These are phyloP conservation scores for Eupeodes luniger DNA, from an alignment of 2,888 invertebrate genomes.

Conservation along the genomic window DNA sequence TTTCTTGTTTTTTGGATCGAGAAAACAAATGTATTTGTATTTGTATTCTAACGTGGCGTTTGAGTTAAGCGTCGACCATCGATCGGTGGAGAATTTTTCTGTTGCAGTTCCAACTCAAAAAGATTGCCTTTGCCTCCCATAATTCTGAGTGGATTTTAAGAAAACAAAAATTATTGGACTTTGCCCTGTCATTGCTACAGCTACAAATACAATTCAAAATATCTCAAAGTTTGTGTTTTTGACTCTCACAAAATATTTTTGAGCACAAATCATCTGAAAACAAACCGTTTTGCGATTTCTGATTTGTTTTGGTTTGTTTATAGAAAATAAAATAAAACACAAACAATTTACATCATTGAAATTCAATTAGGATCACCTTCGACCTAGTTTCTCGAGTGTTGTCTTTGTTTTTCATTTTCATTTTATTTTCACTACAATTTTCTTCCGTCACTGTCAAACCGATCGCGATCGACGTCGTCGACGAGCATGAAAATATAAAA, in stretches of 20 bases:
- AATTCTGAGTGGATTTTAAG: conserved; percentile 50
- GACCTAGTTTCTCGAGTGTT: conserved; percentile 61
- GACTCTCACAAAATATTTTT: neutral
- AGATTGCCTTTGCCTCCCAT: neutral
- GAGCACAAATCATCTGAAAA: conserved; percentile 41
- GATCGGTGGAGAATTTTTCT: neutral
- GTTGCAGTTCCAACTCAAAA: conserved; percentile 2
- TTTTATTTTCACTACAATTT: conserved; percentile 28
- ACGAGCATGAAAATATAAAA: conserved; percentile 46
- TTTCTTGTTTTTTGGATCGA: conserved; percentile 63
- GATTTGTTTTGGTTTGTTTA: conserved; percentile 2
- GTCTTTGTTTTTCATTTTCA: conserved; percentile 21
- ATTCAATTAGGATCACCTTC: conserved; percentile 70
- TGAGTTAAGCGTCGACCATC: too few species aligned
- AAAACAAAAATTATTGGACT: conserved; percentile 19
- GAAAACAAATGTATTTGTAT: neutral
- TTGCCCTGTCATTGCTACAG: neutral
- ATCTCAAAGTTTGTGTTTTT: neutral
- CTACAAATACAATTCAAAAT: neutral
- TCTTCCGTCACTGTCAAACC: conserved; percentile 5
- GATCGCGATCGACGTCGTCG: neutral
- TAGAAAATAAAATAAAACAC: conserved; percentile 34
- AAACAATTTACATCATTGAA: conserved; percentile 57
- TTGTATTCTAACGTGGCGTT: neutral
- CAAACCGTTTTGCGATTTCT: neutral